These are phyloP conservation scores for Eospalax fontanierii DNA, from an alignment of 2,797 vertebrate genomes.

Conservation along the genomic window DNA sequence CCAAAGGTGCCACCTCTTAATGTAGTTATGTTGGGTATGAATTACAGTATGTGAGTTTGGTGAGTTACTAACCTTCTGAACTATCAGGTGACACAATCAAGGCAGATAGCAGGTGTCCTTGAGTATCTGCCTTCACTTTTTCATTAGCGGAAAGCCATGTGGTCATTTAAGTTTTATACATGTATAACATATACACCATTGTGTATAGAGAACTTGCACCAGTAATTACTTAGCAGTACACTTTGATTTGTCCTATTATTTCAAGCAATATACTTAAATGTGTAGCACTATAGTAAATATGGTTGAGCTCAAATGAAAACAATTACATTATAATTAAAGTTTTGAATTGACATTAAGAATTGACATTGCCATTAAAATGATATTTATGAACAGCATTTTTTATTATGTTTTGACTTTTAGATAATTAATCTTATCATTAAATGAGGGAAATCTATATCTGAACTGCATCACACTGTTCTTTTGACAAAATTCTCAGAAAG, in stretches of 20 bases:
- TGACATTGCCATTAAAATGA: background rate
- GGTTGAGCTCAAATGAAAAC: background rate
- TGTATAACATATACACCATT: background rate
- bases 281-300: background rate
- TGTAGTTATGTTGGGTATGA: background rate
- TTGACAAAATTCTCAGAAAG: constrained; percentile 27
- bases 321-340: background rate
- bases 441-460: constrained; percentile 12
- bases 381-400: constrained; percentile 19
- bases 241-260: constrained; percentile 71
- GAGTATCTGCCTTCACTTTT: background rate
- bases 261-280: constrained; percentile 63
- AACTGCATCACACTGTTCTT: background rate
- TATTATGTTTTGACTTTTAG: background rate
- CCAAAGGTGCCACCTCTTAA: background rate
- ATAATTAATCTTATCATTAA: background rate
- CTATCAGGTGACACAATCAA: background rate
- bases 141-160: background rate
- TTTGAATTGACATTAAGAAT: background rate
- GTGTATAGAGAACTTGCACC: background rate
- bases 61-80: background rate
- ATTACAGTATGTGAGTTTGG: background rate
- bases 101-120: background rate
- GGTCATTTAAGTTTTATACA: background rate
- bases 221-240: constrained; percentile 46